phyloP scores from a whole-genome alignment of 2,797 vertebrate genomes.

The Notolabrus celidotus region DNA sequence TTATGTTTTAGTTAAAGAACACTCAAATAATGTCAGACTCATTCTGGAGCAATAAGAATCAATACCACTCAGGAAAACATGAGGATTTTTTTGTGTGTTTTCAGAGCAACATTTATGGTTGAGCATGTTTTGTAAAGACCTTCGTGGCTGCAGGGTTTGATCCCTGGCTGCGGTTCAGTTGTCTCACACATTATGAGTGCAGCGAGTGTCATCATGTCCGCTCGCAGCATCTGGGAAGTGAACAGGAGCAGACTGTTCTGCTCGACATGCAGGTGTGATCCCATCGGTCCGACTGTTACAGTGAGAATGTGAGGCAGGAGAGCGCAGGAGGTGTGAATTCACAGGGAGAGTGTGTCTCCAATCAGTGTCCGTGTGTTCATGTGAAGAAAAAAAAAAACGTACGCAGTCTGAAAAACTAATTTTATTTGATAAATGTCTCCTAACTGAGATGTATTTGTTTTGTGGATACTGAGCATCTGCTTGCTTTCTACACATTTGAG shows the following conservation, averaged over 20 bases:
- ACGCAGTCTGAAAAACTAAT: not conserved
- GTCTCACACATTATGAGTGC: conserved; percentile 13
- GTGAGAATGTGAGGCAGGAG: conserved; percentile 53
- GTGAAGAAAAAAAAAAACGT: not conserved
- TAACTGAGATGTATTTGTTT: not conserved
- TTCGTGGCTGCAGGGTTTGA: not conserved
- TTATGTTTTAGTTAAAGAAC: not conserved
- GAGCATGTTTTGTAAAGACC: conserved; percentile 27
- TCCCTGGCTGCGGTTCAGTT: not conserved
- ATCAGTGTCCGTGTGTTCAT: not conserved
- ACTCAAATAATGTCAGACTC: conserved; percentile 6
- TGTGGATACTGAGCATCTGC: no score
- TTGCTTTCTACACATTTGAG: no score
- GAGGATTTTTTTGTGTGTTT: conserved; percentile 15
- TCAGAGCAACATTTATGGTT: not conserved
- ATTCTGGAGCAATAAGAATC: conserved; percentile 24
- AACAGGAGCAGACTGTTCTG: conserved; percentile 62
- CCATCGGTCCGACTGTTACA: conserved; percentile 52
- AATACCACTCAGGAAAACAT: conserved; percentile 1
- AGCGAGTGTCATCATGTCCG: conserved; percentile 47
- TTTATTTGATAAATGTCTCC: conserved; percentile 23
- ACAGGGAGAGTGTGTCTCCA: conserved; percentile 8
- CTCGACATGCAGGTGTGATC: conserved; percentile 67
- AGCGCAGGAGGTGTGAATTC: conserved; percentile 65
- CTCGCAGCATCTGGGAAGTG: conserved; percentile 49